A percentile compares a stretch with the other conserved stretches of the same genome.
Evolutionary conservation across 2,797 vertebrate species (phyloP).

Genomic region (Thamnophis elegans): DNA sequence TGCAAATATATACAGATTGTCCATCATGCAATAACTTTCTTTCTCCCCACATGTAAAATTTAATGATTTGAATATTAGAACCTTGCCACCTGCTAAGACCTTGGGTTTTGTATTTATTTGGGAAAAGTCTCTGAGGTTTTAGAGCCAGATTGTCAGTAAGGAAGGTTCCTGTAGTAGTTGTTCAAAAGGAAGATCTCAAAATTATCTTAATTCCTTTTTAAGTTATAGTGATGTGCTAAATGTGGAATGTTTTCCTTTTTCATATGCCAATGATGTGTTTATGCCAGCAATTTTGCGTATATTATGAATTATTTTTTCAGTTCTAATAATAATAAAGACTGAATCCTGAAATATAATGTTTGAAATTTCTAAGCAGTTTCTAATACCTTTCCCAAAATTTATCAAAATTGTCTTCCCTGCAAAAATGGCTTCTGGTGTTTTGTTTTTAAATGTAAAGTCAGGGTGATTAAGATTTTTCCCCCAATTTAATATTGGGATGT

Average conservation of each 20-base stretch:
- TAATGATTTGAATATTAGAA: constrained; percentile 75
- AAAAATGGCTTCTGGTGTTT: neutral
- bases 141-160: constrained; percentile 48
- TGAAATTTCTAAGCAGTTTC: neutral
- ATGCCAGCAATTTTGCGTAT: constrained; percentile 39
- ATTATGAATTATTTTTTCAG: neutral
- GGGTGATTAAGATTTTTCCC: neutral
- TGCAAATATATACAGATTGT: constrained; percentile 76
- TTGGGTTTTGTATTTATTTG: constrained; percentile 80
- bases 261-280: constrained; percentile 27
- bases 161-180: constrained; percentile 38
- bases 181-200: constrained; percentile 32
- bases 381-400: neutral
- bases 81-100: constrained; percentile 81
- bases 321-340: constrained; percentile 50
- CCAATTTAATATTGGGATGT: neutral
- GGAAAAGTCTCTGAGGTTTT: constrained; percentile 67
- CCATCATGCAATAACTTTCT: constrained; percentile 72
- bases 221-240: neutral
- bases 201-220: constrained; percentile 23
- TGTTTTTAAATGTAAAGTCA: neutral
- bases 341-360: neutral
- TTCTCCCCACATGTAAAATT: constrained; percentile 70
- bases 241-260: constrained; percentile 16
- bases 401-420: neutral